Percentiles rank a stretch among this genome's conserved stretches.
phyloP scores from a whole-genome alignment of 2,888 invertebrate species.

The Cheilosia vernalis region DNA sequence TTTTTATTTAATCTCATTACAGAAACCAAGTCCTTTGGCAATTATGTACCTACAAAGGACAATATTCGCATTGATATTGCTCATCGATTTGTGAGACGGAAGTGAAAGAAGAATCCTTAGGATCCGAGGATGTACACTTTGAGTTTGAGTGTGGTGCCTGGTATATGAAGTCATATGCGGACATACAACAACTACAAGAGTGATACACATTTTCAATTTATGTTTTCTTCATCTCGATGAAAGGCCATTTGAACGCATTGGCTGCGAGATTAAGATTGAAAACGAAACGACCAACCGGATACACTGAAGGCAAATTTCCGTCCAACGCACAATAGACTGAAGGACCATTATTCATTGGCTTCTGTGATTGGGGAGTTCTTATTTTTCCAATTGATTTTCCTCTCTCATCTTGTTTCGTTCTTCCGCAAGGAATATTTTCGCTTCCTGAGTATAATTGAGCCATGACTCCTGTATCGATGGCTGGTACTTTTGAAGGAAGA shows the following conservation, averaged over 20 bases:
- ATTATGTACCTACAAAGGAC: not conserved
- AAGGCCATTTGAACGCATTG: conserved; percentile 10
- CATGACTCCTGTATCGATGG: conserved; percentile 15
- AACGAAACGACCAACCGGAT: conserved; percentile 62
- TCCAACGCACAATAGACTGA: conserved; percentile 28
- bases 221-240: conserved; percentile 33
- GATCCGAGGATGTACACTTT: conserved; percentile 1
- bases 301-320: conserved; percentile 58
- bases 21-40: no score
- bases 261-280: conserved; percentile 5
- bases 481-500: conserved; percentile 5
- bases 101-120: not conserved
- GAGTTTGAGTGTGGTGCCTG: not conserved
- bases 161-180: not conserved
- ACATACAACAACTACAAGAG: not conserved
- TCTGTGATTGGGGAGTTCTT: conserved; percentile 39
- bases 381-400: conserved; percentile 12
- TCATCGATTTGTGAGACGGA: conserved; percentile 1
- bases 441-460: conserved; percentile 44
- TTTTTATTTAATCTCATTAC: no score
- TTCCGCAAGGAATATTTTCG: conserved; percentile 45
- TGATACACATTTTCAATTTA: conserved; percentile 42
- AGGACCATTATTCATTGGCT: conserved; percentile 56
- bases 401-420: conserved; percentile 12
- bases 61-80: not conserved